Conservation (phyloP, 2,888 invertebrate genomes). For the Drosophila silvestris region DNA sequence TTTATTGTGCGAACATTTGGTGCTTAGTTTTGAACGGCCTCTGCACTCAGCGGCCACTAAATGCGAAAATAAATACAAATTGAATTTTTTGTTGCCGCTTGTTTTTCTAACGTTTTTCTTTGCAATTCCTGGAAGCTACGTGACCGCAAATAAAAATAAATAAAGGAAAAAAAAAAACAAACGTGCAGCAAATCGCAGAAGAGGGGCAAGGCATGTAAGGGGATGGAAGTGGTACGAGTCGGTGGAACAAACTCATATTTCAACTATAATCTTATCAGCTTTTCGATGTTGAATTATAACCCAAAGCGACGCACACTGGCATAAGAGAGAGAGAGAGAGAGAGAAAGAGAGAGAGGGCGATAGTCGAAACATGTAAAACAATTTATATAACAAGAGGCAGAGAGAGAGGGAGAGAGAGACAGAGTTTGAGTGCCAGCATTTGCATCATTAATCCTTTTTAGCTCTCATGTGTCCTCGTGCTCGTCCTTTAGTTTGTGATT, state of each 20-base stretch:
- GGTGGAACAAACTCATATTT: conserved; percentile 62
- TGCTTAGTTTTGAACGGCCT: conserved; percentile 1
- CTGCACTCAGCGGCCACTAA: neutral
- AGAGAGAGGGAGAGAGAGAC: neutral
- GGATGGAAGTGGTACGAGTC: neutral
- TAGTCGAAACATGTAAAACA: conserved; percentile 46
- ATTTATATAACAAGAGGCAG: conserved; percentile 47
- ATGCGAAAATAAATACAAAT: neutral
- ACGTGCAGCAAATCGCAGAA: conserved; percentile 14
- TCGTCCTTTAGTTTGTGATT: conserved; percentile 37
- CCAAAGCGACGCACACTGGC: conserved; percentile 27
- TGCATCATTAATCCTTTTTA: conserved; percentile 63
- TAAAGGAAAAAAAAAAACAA: neutral
- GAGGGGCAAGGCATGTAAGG: neutral
- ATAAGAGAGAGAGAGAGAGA: conserved; percentile 6
- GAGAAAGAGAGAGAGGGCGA: neutral
- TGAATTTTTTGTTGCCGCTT: neutral
- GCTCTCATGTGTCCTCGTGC: conserved; percentile 38
- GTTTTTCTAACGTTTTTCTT: conserved; percentile 5
- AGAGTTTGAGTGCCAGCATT: conserved; percentile 8
- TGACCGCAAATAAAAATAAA: conserved; percentile 56
- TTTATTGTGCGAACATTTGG: neutral
- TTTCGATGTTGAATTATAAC: conserved; percentile 72
- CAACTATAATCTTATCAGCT: conserved; percentile 74
- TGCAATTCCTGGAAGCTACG: conserved; percentile 51